Evolutionary conservation across 2,113 vertebrate genomes (phyloP).

Genomic region (Onychostruthus taczanowskii): DNA sequence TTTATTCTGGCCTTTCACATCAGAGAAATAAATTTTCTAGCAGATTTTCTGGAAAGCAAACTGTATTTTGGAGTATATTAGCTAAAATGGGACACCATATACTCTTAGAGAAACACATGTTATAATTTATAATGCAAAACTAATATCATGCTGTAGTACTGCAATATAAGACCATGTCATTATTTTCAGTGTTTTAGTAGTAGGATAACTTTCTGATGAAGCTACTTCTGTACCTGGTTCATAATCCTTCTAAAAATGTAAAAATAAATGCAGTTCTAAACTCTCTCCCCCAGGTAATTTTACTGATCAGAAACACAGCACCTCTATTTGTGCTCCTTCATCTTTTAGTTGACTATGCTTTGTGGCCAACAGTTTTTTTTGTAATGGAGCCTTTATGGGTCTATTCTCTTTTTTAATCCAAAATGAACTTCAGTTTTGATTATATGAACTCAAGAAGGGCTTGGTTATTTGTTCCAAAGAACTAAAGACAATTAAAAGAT

Average conservation of each 20-base stretch:
- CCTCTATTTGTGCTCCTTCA: background rate
- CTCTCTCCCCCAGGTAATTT: background rate
- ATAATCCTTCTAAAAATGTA: background rate
- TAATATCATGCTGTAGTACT: background rate
- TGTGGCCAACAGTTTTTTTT: background rate
- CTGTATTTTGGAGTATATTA: background rate
- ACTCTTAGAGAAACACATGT: background rate
- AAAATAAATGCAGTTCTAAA: background rate
- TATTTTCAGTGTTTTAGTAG: background rate
- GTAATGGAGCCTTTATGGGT: background rate
- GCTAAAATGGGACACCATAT: background rate
- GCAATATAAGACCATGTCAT: background rate
- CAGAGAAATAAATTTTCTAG: background rate
- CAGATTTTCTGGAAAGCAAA: background rate
- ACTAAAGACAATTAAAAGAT: background rate
- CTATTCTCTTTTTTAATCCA: background rate
- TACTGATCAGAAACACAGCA: background rate
- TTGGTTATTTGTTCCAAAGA: background rate
- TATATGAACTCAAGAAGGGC: background rate
- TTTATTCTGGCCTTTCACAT: background rate
- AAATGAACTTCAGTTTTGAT: background rate
- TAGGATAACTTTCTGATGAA: background rate
- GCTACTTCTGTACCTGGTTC: background rate
- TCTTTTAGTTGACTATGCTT: background rate
- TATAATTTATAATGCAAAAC: background rate